Percentiles rank a stretch among this genome's conserved stretches.
Conservation (phyloP, 1,140 invertebrate genomes). For the Triops longicaudatus region DNA sequence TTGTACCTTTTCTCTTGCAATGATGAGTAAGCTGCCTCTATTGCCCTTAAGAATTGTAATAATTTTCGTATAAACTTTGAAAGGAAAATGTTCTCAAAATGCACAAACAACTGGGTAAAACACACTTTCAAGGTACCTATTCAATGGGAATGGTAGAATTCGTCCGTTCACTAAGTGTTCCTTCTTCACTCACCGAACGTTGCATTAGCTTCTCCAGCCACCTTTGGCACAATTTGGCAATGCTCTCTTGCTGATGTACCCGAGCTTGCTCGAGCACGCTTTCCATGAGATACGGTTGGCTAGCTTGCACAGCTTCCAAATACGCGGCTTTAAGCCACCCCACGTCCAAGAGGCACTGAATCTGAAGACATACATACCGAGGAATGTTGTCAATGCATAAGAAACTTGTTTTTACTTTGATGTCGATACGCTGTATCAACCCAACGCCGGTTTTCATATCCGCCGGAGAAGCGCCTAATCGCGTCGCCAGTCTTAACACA, state of each 20-base stretch:
- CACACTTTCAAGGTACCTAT: not conserved
- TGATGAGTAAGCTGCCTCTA: not conserved
- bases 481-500: not conserved
- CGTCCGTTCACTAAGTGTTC: not conserved
- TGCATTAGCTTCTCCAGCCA: conserved; percentile 16
- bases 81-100: not conserved
- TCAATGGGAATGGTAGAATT: not conserved
- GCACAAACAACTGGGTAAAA: not conserved
- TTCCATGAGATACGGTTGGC: conserved; percentile 17
- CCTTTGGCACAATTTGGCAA: conserved; percentile 21
- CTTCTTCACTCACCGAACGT: not conserved
- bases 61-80: no score
- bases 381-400: not conserved
- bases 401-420: not conserved
- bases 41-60: not conserved
- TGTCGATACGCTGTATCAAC: not conserved
- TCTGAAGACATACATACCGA: not conserved
- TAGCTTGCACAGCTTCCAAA: conserved; percentile 21
- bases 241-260: conserved; percentile 11
- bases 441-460: not conserved
- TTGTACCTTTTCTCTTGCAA: not conserved
- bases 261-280: conserved; percentile 20
- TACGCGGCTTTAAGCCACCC: conserved; percentile 27
- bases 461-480: not conserved
- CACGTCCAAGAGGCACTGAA: conserved; percentile 15